Evolutionary conservation across 1,140 invertebrate genomes (phyloP), one percentile per base, ranked within the genome.

Genomic region (Drosophila ercepeae): DNA sequence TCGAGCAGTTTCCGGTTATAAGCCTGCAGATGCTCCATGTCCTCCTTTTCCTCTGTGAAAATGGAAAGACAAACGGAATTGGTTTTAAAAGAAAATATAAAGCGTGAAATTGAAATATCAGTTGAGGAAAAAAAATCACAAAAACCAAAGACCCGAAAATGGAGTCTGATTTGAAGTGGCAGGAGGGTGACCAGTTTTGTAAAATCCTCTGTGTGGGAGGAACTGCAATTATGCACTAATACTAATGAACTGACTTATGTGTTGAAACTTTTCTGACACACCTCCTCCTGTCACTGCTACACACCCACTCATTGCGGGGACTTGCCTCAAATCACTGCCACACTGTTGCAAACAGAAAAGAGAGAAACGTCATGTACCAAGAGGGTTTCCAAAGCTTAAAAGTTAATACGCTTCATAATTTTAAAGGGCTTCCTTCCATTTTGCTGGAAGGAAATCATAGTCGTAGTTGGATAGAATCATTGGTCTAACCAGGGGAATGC

Each of bases 11-110:
- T 97, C 68, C 96, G 94, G 91, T 98, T 98, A 92, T 98, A 98
- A 16, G 97, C 97, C 92, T 98, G 97, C 59, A 98, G 92, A 90
- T 98, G 96, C 89, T 98, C 97, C 95, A 98, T 98, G 75, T 98
- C 97, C 90, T 97, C 96, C 84, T 98, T 98, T 92, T 98, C 97
- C 90, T 98, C 96, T 96, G 92, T 32, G 16, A 48, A 71, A 70
- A 27, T 18, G 39, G 39, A n/a, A 19, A 45, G 41, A 54, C 39
- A 29, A 61, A 48, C n/a, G n/a, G n/a, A n/a, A n/a, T n/a, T n/a
- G n/a, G n/a, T n/a, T n/a, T n/a, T n/a, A n/a, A n/a, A n/a, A n/a
- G n/a, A 70, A 72, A 83, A 78, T 57, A 60, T 50, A 42, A 42
- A 84, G 79, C 79, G 79, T 84, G 75, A 84, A 84, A 84, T 84